Evolutionary conservation across 2,113 vertebrate species (phyloP).

Genomic region (Glaucidium brasilianum): DNA sequence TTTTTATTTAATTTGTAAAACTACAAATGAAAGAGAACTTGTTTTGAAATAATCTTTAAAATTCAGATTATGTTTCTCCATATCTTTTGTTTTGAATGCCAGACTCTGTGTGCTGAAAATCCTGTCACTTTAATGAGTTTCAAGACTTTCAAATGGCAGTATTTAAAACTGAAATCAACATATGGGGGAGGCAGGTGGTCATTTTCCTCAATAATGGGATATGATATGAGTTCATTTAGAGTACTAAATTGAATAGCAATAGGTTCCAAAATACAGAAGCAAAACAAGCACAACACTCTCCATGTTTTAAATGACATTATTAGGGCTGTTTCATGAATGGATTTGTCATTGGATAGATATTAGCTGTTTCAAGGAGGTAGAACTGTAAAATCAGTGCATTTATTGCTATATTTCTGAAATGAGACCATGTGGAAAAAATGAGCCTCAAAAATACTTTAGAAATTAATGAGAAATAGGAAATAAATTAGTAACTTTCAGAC

Average conservation of each 20-base stretch:
- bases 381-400: neutral
- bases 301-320: constrained; percentile 41
- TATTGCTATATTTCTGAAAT: neutral
- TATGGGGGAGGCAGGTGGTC: constrained; percentile 74
- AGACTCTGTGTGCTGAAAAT: neutral
- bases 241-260: constrained; percentile 61
- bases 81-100: neutral
- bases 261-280: constrained; percentile 54
- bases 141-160: constrained; percentile 59
- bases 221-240: constrained; percentile 66
- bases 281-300: constrained; percentile 28
- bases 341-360: neutral
- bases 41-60: neutral
- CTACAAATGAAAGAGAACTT: neutral
- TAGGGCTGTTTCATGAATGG: neutral
- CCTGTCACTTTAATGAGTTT: constrained; percentile 37
- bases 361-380: neutral
- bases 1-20: neutral
- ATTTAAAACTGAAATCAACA: constrained; percentile 69
- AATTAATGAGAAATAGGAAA: neutral
- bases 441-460: neutral
- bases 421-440: neutral
- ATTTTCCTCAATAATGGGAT: constrained; percentile 66
- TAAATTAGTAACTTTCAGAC: neutral
- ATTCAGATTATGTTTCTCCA: neutral